phyloP scores from a whole-genome alignment of 2,113 vertebrate species.

The Andinoacara biseriatus region DNA sequence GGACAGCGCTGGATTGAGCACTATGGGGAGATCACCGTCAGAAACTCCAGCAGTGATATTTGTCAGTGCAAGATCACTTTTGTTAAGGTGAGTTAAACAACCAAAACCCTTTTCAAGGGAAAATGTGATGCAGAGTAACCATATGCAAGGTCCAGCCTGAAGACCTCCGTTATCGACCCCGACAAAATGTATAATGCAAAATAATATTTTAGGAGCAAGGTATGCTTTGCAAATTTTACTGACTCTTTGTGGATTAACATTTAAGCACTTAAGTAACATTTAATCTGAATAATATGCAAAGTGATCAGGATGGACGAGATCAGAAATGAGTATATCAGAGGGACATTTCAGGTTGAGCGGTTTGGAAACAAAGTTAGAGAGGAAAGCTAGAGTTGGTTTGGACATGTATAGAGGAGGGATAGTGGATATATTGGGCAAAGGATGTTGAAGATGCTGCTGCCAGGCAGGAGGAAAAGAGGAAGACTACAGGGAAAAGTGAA shows the following conservation, averaged over 20 bases:
- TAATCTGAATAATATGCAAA: background rate
- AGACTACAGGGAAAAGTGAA: background rate
- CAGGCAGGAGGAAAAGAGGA: background rate
- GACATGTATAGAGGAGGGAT: background rate
- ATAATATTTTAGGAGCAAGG: background rate
- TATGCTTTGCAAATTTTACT: background rate
- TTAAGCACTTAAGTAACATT: background rate
- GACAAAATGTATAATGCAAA: background rate
- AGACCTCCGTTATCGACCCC: background rate
- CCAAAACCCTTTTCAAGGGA: background rate
- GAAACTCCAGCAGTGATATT: slow-evolving; percentile 85
- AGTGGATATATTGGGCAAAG: background rate
- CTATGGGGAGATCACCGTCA: slow-evolving; percentile 95
- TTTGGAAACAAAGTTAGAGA: background rate
- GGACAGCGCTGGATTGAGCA: slow-evolving; percentile 99
- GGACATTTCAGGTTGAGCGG: background rate
- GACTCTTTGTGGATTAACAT: background rate
- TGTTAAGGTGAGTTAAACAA: slow-evolving; percentile 86
- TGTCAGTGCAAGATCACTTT: slow-evolving; percentile 97
- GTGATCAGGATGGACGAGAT: background rate
- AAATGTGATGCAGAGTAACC: background rate
- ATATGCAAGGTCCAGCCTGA: background rate
- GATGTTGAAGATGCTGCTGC: background rate
- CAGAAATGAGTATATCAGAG: background rate
- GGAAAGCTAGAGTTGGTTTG: background rate